Percentiles rank a stretch among this genome's conserved stretches.
phyloP scores from a whole-genome alignment of 2,797 vertebrate genomes.

The Rhyacichthys aspro region DNA sequence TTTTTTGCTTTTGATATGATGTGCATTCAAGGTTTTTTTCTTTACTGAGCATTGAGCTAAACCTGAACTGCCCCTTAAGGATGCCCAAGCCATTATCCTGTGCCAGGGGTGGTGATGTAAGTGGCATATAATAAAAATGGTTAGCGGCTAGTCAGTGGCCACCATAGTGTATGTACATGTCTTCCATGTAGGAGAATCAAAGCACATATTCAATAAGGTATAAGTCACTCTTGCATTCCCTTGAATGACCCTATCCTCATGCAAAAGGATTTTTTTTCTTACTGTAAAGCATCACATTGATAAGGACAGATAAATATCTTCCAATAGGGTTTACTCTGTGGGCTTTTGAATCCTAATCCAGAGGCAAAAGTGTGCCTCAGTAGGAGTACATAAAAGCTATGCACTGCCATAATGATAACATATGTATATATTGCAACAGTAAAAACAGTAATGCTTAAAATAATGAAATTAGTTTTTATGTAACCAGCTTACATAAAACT shows the following conservation, averaged over 20 bases:
- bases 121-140: constrained; percentile 33
- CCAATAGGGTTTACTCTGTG: neutral
- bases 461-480: too few relatives aligned
- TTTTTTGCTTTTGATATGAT: constrained; percentile 35
- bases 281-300: neutral
- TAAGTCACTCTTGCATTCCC: constrained; percentile 33
- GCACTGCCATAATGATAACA: too few relatives aligned
- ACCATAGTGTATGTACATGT: constrained; percentile 13
- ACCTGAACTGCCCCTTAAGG: constrained; percentile 49
- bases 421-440: too few relatives aligned
- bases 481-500: too few relatives aligned
- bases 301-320: too few relatives aligned
- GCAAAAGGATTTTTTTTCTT: constrained; percentile 17
- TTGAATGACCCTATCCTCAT: constrained; percentile 31
- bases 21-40: constrained; percentile 40
- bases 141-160: constrained; percentile 33
- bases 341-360: neutral
- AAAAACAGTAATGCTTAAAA: too few relatives aligned
- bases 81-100: constrained; percentile 47
- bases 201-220: constrained; percentile 18
- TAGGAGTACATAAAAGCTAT: too few relatives aligned
- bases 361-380: neutral
- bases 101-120: constrained; percentile 49
- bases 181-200: constrained; percentile 11
- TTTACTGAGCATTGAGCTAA: constrained; percentile 45